Percentiles rank a stretch among this genome's conserved stretches.
phyloP scores from a whole-genome alignment of 92 coral and sea anemone genomes.

The Pocillopora grandis region DNA sequence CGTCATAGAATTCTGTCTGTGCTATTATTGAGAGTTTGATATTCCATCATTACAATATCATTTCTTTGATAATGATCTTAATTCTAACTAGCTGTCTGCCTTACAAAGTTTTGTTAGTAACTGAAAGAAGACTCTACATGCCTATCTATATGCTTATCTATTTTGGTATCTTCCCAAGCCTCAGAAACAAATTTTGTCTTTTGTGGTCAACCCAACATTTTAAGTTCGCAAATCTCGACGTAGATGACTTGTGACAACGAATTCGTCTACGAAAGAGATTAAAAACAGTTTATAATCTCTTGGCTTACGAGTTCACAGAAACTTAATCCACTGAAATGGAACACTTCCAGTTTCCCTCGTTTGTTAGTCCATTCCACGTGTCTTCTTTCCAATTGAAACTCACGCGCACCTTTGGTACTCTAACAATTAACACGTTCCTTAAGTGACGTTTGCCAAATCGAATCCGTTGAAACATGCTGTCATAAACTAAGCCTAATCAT shows the following conservation, averaged over 20 bases:
- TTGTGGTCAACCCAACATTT: not conserved
- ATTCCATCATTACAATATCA: too few species aligned
- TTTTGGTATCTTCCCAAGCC: too few species aligned
- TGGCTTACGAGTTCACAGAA: too few species aligned
- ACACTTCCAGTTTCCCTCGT: not conserved
- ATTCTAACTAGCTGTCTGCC: too few species aligned
- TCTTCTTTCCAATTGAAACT: not conserved
- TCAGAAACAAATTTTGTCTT: too few species aligned
- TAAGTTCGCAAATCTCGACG: not conserved
- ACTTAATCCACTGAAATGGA: not conserved
- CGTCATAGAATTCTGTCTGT: not conserved
- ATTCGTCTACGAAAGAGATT: too few species aligned
- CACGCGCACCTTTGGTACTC: not conserved
- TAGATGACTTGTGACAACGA: too few species aligned
- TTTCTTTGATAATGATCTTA: too few species aligned
- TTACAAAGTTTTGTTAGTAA: too few species aligned
- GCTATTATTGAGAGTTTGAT: not conserved
- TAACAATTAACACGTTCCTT: not conserved
- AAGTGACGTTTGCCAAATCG: not conserved
- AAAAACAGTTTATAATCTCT: too few species aligned
- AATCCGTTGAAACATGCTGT: not conserved
- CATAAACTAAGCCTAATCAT: not conserved
- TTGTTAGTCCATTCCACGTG: not conserved
- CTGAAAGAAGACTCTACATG: too few species aligned
- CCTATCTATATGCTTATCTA: too few species aligned